Percentiles rank a stretch among this genome's conserved stretches.
Evolutionary conservation across 2,888 invertebrate species (phyloP).

Genomic region (Latrodectus elegans): DNA sequence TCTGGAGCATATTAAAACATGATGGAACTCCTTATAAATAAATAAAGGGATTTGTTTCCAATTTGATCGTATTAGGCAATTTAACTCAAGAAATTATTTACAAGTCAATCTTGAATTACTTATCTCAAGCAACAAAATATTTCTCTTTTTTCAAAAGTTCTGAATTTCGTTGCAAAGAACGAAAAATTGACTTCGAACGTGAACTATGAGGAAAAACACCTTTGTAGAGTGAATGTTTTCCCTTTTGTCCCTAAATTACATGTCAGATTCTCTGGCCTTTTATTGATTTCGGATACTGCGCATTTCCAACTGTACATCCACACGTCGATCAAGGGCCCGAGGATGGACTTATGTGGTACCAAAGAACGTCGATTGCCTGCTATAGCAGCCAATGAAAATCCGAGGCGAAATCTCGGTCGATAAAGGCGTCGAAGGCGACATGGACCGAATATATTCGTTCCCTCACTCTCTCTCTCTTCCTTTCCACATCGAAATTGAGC

Average conservation of each 20-base stretch:
- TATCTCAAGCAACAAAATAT: too few relatives aligned
- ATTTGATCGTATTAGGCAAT: too few relatives aligned
- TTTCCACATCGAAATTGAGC: background rate
- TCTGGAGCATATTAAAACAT: too few relatives aligned
- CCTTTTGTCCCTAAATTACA: background rate
- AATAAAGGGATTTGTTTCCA: too few relatives aligned
- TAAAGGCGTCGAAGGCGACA: slow-evolving; percentile 28
- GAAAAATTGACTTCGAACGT: too few relatives aligned
- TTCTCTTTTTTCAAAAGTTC: too few relatives aligned
- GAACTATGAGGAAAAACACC: too few relatives aligned
- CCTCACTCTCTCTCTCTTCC: background rate
- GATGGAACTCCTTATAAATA: too few relatives aligned
- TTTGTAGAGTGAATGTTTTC: background rate
- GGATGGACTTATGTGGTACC: background rate
- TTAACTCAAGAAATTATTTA: too few relatives aligned
- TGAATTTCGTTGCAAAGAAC: too few relatives aligned
- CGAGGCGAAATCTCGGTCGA: slow-evolving; percentile 46
- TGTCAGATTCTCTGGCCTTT: background rate
- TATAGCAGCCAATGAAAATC: slow-evolving; percentile 50
- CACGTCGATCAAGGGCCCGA: background rate
- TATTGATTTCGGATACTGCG: slow-evolving; percentile 60
- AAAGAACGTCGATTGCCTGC: slow-evolving; percentile 43
- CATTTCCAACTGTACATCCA: slow-evolving; percentile 24
- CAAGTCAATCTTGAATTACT: too few relatives aligned
- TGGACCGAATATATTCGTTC: background rate